phyloP scores from a whole-genome alignment of 2,113 vertebrate genomes.

The Neolamprologus kungweensis region DNA sequence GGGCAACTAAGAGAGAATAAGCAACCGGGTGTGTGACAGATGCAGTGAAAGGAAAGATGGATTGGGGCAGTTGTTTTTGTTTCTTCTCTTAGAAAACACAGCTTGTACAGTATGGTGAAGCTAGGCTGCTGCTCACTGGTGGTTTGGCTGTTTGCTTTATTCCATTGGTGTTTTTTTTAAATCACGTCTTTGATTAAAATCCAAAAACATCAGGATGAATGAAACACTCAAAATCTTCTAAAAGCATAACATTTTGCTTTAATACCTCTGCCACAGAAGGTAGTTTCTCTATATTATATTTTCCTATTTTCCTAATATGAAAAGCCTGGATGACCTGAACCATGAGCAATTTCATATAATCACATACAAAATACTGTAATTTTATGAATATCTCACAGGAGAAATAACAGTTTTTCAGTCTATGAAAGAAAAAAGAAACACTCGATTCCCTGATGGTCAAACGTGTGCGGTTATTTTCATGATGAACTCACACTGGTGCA shows the following conservation, averaged over 20 bases:
- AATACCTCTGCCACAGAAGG: background rate
- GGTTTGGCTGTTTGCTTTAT: background rate
- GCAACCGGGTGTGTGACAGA: background rate
- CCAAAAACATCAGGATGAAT: background rate
- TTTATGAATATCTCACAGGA: background rate
- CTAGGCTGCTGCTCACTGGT: background rate
- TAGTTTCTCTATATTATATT: background rate
- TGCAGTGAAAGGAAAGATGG: background rate
- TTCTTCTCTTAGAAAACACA: background rate
- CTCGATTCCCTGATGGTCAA: background rate
- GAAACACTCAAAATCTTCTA: background rate
- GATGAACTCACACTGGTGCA: background rate
- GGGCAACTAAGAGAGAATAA: background rate
- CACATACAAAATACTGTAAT: background rate
- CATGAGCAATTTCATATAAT: background rate
- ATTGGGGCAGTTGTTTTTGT: background rate
- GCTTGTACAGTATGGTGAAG: background rate
- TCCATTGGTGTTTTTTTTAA: background rate
- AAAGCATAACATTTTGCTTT: background rate
- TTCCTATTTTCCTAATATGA: background rate
- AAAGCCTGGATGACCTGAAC: background rate
- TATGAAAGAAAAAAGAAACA: background rate
- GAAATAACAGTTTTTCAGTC: background rate
- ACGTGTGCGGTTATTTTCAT: background rate
- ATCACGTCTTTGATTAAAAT: background rate